A percentile compares a stretch with the other conserved stretches of the same genome.
Conservation (phyloP, 2,888 invertebrate species). For the Phania funesta region DNA sequence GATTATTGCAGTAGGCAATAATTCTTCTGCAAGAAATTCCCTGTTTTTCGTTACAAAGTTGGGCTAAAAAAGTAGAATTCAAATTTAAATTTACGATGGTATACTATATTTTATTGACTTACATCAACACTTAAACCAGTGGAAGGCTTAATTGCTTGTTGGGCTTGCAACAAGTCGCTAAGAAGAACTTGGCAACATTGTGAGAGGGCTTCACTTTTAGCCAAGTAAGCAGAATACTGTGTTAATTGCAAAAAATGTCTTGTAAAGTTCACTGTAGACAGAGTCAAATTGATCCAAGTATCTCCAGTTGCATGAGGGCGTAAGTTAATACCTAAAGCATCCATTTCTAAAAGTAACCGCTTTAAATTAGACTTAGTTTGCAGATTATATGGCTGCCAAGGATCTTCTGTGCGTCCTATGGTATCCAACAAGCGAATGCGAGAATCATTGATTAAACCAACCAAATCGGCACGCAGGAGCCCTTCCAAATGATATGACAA, state of each 20-base stretch:
- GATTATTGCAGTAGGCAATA: conserved; percentile 77
- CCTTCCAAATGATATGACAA: conserved; percentile 95
- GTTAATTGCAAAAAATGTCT: conserved; percentile 78
- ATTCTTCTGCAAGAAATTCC: conserved; percentile 76
- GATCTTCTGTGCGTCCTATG: conserved; percentile 79
- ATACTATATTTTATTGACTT: conserved; percentile 64
- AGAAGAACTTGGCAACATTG: conserved; percentile 76
- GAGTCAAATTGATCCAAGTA: conserved; percentile 80
- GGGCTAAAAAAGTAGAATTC: conserved; percentile 71
- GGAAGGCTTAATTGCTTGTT: conserved; percentile 78
- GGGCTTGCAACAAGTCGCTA: conserved; percentile 77
- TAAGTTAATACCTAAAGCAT: conserved; percentile 78
- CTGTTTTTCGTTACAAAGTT: conserved; percentile 80
- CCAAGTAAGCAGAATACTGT: conserved; percentile 78
- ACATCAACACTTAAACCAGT: conserved; percentile 78
- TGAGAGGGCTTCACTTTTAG: conserved; percentile 78
- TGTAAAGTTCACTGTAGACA: conserved; percentile 79
- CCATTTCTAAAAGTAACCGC: conserved; percentile 76
- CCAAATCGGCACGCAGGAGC: conserved; percentile 86
- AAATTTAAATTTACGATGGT: neutral
- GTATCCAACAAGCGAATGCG: conserved; percentile 78
- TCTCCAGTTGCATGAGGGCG: conserved; percentile 79
- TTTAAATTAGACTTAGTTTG: conserved; percentile 80
- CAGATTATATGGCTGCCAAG: conserved; percentile 80
- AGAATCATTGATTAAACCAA: conserved; percentile 79